phyloP scores from a whole-genome alignment of 2,888 invertebrate genomes.

The Conus canariensis region DNA sequence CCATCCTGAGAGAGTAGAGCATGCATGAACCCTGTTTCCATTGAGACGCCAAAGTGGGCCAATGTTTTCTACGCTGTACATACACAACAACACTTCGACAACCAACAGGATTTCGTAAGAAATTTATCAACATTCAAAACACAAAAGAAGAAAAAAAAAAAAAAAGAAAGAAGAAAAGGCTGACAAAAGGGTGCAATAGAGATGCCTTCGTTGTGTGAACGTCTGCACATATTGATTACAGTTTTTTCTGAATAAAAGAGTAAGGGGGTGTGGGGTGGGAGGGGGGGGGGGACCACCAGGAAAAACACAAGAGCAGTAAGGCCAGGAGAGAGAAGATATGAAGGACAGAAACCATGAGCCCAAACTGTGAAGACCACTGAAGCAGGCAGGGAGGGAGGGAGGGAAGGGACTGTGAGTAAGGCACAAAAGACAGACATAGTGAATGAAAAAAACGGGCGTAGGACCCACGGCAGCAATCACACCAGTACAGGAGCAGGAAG shows the following conservation, averaged over 20 bases:
- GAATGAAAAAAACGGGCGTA: too few relatives aligned
- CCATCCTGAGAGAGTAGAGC: background rate
- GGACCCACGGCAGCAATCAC: too few relatives aligned
- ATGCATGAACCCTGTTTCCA: background rate
- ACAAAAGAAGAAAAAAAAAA: background rate
- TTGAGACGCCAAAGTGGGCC: too few relatives aligned
- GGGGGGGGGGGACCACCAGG: too few relatives aligned
- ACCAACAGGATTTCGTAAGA: background rate
- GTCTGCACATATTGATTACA: background rate
- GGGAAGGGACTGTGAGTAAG: background rate
- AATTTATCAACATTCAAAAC: background rate
- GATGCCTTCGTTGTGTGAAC: conserved; percentile 20
- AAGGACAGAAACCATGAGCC: too few relatives aligned
- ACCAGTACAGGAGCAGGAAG: too few relatives aligned
- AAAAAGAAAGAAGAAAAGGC: background rate
- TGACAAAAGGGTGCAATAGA: background rate
- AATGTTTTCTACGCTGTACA: too few relatives aligned
- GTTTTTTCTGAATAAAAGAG: too few relatives aligned
- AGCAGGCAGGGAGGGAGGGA: background rate
- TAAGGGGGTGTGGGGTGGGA: too few relatives aligned
- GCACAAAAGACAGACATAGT: background rate
- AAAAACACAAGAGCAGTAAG: too few relatives aligned
- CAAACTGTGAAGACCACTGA: background rate
- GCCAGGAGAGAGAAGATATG: too few relatives aligned
- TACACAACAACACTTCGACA: background rate